Evolutionary conservation across 2,113 vertebrate species (phyloP).

Genomic region (Hyperopisus bebe): DNA sequence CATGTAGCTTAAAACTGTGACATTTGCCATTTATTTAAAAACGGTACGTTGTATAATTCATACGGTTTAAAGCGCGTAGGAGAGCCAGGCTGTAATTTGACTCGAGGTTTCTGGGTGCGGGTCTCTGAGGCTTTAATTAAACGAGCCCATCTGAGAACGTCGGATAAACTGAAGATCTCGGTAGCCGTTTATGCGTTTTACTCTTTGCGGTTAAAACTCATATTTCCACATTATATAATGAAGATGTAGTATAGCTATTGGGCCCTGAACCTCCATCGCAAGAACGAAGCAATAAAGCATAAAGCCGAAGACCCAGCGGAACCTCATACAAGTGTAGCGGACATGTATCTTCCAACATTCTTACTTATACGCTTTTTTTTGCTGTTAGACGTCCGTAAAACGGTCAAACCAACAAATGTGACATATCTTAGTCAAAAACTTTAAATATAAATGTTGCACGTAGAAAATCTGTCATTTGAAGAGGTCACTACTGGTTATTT

Average conservation of each 20-base stretch:
- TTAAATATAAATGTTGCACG: not conserved
- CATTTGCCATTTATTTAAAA: not conserved
- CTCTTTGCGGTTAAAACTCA: not conserved
- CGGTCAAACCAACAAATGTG: not conserved
- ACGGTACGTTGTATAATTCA: slow-evolving; percentile 14
- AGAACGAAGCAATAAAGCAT: not conserved
- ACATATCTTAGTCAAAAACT: not conserved
- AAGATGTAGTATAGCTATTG: not conserved
- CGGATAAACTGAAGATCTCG: not conserved
- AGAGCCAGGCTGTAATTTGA: not conserved
- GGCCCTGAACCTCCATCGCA: not conserved
- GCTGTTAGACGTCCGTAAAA: not conserved
- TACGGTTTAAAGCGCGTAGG: not conserved
- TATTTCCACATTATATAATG: not conserved
- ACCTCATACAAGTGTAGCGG: not conserved
- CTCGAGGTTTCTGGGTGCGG: not conserved
- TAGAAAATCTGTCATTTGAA: not conserved
- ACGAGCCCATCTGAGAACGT: not conserved
- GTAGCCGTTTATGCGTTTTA: not conserved
- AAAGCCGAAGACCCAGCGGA: not conserved
- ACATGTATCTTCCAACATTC: not conserved
- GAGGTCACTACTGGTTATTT: not conserved
- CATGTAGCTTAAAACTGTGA: not conserved
- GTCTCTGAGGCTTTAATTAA: slow-evolving; percentile 19
- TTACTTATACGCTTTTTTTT: not conserved